phyloP scores from a whole-genome alignment of 1,140 invertebrate genomes.

The Drosophila azteca region DNA sequence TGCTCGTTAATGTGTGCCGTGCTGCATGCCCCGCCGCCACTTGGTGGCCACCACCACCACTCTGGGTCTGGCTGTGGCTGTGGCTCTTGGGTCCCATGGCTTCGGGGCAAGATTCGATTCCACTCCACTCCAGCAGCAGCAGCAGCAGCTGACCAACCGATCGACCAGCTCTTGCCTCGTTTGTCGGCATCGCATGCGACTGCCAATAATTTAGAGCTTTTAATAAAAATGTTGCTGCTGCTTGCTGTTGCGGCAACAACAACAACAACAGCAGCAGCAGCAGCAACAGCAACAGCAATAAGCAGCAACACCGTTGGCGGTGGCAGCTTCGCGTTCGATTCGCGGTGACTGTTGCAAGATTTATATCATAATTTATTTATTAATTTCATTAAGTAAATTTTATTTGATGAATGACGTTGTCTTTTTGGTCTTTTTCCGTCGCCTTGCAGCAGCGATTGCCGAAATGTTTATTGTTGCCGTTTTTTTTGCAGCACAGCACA shows the following conservation, averaged over 20 bases:
- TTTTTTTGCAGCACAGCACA: slow-evolving; percentile 9
- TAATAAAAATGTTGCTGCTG: slow-evolving; percentile 77
- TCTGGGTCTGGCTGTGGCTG: slow-evolving; percentile 5
- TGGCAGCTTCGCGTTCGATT: slow-evolving; percentile 11
- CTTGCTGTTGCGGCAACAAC: slow-evolving; percentile 21
- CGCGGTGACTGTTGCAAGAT: slow-evolving; percentile 58
- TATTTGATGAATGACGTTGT: slow-evolving; percentile 74
- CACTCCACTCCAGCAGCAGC: background rate
- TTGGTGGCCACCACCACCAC: slow-evolving; percentile 2
- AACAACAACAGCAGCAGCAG: slow-evolving; percentile 23
- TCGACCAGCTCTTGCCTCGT: slow-evolving; percentile 35
- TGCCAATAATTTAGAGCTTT: slow-evolving; percentile 82
- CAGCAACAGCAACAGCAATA: slow-evolving; percentile 32
- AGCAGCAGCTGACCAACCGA: slow-evolving; percentile 38
- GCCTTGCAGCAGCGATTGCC: slow-evolving; percentile 41
- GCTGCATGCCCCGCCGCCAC: background rate
- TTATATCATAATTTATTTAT: slow-evolving; percentile 83
- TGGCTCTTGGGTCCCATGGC: slow-evolving; percentile 30
- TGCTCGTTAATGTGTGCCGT: slow-evolving; percentile 71
- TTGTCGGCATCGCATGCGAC: slow-evolving; percentile 73
- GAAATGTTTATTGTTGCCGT: slow-evolving; percentile 66
- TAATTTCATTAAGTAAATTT: slow-evolving; percentile 82
- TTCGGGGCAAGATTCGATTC: slow-evolving; percentile 1
- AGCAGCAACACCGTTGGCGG: slow-evolving; percentile 36
- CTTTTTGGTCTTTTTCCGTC: slow-evolving; percentile 28